Percentiles rank a stretch among this genome's conserved stretches.
Conservation (phyloP, 2,113 vertebrate genomes). For the Myrmecophaga tridactyla region DNA sequence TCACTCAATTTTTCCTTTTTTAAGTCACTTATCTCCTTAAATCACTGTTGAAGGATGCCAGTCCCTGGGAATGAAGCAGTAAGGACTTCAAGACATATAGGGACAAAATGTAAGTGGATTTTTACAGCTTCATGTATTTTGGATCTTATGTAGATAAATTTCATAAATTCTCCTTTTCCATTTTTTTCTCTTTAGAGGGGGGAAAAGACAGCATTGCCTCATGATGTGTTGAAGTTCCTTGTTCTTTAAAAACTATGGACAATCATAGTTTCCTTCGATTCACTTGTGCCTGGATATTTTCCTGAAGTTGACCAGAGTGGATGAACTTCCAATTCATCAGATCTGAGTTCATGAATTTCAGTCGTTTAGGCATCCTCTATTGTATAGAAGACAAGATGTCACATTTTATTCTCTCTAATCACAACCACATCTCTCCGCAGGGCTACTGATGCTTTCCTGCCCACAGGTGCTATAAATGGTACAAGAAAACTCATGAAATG, state of each 20-base stretch:
- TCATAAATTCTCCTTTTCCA: neutral
- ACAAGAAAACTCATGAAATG: no score
- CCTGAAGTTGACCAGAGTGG: neutral
- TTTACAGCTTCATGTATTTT: neutral
- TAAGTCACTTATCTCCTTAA: neutral
- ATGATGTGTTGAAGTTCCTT: neutral
- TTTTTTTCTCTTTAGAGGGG: neutral
- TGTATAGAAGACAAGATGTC: fast-evolving
- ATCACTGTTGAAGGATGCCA: neutral
- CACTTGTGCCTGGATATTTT: neutral
- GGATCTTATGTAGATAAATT: neutral
- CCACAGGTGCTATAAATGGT: fast-evolving
- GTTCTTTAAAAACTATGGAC: neutral
- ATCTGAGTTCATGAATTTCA: no score
- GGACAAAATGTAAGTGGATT: neutral
- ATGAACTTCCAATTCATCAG: neutral
- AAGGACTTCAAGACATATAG: no score
- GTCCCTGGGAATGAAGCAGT: no score
- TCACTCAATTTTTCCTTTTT: neutral
- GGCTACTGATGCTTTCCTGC: neutral
- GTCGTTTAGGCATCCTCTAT: no score
- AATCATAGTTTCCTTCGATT: fast-evolving
- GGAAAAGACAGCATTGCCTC: neutral
- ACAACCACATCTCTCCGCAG: neutral
- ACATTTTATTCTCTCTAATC: fast-evolving